These are phyloP conservation scores for Siniperca chuatsi DNA, from an alignment of 2,113 vertebrate genomes.

Conservation along the genomic window DNA sequence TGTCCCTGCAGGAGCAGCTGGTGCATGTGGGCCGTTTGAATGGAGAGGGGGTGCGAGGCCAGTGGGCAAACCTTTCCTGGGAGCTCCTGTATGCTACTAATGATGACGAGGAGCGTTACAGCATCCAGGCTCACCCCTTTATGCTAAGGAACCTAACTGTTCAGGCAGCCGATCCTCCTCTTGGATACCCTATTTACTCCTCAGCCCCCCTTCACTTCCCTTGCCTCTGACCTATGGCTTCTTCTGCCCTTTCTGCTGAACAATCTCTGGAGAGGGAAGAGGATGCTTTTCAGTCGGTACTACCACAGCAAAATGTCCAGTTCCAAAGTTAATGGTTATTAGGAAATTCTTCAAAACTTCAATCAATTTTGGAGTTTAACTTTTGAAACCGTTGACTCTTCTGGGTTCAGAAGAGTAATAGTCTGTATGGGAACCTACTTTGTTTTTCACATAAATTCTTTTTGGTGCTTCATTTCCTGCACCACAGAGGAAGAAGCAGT, in stretches of 20 bases:
- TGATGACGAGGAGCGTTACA: constrained; percentile 97
- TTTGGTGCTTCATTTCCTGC: constrained; percentile 34
- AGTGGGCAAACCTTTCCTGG: constrained; percentile 99
- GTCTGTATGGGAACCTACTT: constrained; percentile 5
- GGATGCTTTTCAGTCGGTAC: constrained; percentile 1
- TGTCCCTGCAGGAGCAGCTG: constrained; percentile 92
- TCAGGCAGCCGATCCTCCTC: constrained; percentile 94
- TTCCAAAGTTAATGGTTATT: constrained; percentile 8
- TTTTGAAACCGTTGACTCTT: constrained; percentile 19
- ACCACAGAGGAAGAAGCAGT: constrained; percentile 20
- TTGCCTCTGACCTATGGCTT: constrained; percentile 83
- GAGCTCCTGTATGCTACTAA: constrained; percentile 98
- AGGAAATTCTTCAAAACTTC: constrained; percentile 1
- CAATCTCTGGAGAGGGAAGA: not conserved
- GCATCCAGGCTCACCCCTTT: constrained; percentile 95
- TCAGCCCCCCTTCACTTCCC: constrained; percentile 90
- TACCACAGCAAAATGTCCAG: not conserved
- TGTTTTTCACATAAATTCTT: constrained; percentile 27
- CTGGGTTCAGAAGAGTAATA: not conserved
- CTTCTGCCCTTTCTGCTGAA: constrained; percentile 7
- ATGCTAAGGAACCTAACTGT: constrained; percentile 95
- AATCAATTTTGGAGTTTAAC: not conserved
- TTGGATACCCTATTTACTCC: constrained; percentile 96
- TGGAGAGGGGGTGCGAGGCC: constrained; percentile 92
- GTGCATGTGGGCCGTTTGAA: constrained; percentile 93